phyloP scores from a whole-genome alignment of 1,140 invertebrate species.

The Spodoptera litura region DNA sequence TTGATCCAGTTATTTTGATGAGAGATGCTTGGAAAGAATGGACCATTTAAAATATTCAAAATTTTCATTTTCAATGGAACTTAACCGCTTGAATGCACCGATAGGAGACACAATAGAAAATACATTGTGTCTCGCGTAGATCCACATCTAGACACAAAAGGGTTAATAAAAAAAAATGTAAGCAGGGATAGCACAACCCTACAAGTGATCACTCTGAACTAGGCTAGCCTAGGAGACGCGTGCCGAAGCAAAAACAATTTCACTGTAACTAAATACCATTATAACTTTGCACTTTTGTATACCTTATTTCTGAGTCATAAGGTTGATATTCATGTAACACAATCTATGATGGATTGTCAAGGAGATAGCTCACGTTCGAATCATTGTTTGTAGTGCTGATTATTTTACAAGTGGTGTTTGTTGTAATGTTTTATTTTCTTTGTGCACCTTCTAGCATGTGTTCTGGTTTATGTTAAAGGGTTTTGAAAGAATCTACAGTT shows the following conservation, averaged over 20 bases:
- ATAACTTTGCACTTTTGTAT: conserved; percentile 28
- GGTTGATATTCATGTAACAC: conserved; percentile 45
- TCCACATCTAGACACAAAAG: too few relatives aligned
- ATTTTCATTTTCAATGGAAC: too few relatives aligned
- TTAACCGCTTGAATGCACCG: too few relatives aligned
- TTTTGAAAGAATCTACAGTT: background rate
- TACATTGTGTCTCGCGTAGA: too few relatives aligned
- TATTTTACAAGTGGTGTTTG: conserved; percentile 50
- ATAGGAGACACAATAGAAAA: too few relatives aligned
- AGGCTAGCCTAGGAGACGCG: conserved; percentile 64
- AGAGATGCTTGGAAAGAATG: too few relatives aligned
- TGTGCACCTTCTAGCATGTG: conserved; percentile 34
- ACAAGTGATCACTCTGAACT: conserved; percentile 60
- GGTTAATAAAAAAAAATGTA: background rate
- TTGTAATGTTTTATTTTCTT: conserved; percentile 44
- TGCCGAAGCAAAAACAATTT: conserved; percentile 69
- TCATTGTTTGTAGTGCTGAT: conserved; percentile 71
- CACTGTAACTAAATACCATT: conserved; percentile 55
- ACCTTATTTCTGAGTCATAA: conserved; percentile 47
- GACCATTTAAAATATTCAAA: too few relatives aligned
- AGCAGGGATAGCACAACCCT: conserved; percentile 53
- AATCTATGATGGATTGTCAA: conserved; percentile 22
- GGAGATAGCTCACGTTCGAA: conserved; percentile 69
- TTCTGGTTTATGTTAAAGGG: conserved; percentile 10
- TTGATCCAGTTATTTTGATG: too few relatives aligned